Conservation (phyloP, 2,113 vertebrate species). For the Numida meleagris region DNA sequence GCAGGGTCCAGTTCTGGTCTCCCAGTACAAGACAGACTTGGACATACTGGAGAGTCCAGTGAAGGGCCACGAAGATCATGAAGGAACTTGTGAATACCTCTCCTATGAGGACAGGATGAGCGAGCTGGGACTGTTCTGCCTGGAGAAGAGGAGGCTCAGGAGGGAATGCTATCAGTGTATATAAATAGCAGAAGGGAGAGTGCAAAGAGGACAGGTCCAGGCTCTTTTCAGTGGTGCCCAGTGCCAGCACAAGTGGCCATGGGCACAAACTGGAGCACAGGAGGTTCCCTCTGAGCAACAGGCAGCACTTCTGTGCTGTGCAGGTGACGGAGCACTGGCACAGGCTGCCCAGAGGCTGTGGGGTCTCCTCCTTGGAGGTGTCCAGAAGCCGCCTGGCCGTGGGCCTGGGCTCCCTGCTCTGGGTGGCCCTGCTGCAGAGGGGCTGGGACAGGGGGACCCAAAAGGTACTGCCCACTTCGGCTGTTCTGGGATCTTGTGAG, state of each 20-base stretch:
- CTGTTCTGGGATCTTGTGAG: background rate
- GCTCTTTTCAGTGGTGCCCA: background rate
- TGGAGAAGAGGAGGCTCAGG: background rate
- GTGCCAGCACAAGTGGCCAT: background rate
- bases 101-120: background rate
- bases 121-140: background rate
- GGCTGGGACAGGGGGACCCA: background rate
- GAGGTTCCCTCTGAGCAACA: background rate
- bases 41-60: background rate
- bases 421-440: background rate
- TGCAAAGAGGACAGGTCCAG: rapidly evolving
- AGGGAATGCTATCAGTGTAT: background rate
- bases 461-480: background rate
- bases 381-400: background rate
- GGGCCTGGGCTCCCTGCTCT: background rate
- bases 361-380: background rate
- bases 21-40: background rate
- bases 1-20: background rate
- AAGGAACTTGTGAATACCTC: background rate
- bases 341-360: background rate
- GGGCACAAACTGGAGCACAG: background rate
- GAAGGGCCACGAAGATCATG: rapidly evolving
- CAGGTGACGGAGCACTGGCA: background rate
- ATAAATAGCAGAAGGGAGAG: background rate
- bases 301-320: background rate